These are phyloP conservation scores for Luperina nickerlii DNA, from an alignment of 2,888 invertebrate species.

Conservation along the genomic window DNA sequence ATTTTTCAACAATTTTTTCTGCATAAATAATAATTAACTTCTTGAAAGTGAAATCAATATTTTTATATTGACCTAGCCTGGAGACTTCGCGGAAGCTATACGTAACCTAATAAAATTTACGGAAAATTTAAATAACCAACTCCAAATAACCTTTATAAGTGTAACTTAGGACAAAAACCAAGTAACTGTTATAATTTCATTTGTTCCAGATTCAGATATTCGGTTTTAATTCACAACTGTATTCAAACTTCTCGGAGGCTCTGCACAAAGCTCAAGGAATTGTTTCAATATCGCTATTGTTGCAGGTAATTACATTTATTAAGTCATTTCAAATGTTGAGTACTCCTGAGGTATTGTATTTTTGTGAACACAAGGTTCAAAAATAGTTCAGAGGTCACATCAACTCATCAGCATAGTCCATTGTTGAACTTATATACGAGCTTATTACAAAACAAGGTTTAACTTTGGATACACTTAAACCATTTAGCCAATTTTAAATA, in stretches of 20 bases:
- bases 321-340: conserved; percentile 16
- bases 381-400: not conserved
- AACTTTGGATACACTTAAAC: not conserved
- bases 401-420: not conserved
- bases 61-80: not conserved
- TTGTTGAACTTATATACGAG: not conserved
- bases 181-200: conserved; percentile 54
- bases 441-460: not conserved
- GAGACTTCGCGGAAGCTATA: not conserved
- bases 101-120: not conserved
- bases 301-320: conserved; percentile 93
- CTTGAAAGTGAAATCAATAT: not conserved
- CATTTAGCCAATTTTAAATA: not conserved
- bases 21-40: not conserved
- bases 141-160: conserved; percentile 14
- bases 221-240: conserved; percentile 99
- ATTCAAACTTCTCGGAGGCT: conserved; percentile 98
- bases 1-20: too few species aligned
- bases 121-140: conserved; percentile 28
- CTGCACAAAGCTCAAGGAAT: conserved; percentile 98
- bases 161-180: conserved; percentile 33
- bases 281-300: conserved; percentile 97
- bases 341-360: conserved; percentile 30
- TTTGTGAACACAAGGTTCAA: conserved; percentile 1
- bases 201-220: conserved; percentile 98